Base-by-base conservation (phyloP, 2,888 invertebrate species). In the Helicoverpa assulta region DNA sequence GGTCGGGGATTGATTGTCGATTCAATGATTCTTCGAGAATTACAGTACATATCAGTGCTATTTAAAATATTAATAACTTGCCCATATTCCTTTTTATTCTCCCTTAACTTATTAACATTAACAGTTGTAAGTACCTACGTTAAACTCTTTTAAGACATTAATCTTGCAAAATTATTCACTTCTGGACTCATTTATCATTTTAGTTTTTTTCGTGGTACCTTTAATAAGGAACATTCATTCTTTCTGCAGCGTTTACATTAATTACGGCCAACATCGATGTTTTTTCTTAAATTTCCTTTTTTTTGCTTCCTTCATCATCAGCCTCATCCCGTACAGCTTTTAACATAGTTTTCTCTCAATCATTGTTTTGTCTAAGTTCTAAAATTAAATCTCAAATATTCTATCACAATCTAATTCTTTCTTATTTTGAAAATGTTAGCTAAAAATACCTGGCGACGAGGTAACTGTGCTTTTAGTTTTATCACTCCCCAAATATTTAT, bases 151-250 rank as follows among this genome's bases (percentile, higher is more conserved):
- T 63, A 19, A 66, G 63, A 51, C 54, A 76, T 76, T 77, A 70
- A 70, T 80, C 62, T 60, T 76, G 18, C 62, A 63, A 64, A 43
- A 70, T 66, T 63, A 66, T 79, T 75, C 62, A 51, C 37, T 37
- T 55, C 56, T 5, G 54, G 53, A 6, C 53, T 69, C 64, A 62
- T 79, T 75, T 50, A 64, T 80, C 53, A 67, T 64, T 47, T 14
- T 40, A 21, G 2, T 47, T 63, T 66, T 51, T 58, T 61, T 63
- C 7, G 19, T 8, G 12, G 26, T 40, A 33, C n/a, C 47, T 62
- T 37, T 37, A 43, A 43, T 43, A 40, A 40, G 40, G 14, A 47
- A 62, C 21, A 55, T 21, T 54, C 33, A 33, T 33, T 33, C 33
- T 33, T 21, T 43, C 18, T 55, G 61, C 50, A 66, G 8, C 12